Evolutionary conservation across 1,140 invertebrate genomes (phyloP).

Genomic region (Aphis gossypii): DNA sequence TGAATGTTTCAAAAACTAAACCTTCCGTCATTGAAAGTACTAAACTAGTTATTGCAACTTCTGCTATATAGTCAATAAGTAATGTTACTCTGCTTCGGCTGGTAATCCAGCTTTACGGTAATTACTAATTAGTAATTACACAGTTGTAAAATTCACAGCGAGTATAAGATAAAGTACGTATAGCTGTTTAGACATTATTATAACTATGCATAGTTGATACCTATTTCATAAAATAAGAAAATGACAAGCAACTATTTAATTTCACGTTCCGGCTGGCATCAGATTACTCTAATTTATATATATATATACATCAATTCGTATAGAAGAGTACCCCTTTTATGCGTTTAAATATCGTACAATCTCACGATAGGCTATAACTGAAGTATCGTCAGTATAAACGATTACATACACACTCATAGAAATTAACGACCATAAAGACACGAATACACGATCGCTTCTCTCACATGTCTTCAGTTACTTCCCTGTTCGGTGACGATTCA

Average conservation of each 20-base stretch:
- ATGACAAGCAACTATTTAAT: neutral
- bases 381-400: neutral
- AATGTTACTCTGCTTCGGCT: no score
- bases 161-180: no score
- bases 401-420: neutral
- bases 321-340: neutral
- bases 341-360: neutral
- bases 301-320: neutral
- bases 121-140: no score
- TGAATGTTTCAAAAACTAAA: no score
- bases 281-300: neutral
- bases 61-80: no score
- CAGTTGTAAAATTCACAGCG: no score
- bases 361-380: neutral
- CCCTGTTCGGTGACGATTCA: no score
- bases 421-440: neutral
- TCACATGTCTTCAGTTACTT: constrained; percentile 47
- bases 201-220: neutral
- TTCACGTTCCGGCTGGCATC: neutral
- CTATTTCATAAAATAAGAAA: neutral
- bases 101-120: no score
- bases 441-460: constrained; percentile 6
- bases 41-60: no score
- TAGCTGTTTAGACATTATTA: no score
- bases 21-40: no score